Evolutionary conservation across 2,113 vertebrate genomes (phyloP), one percentile per base, ranked within the genome.

Genomic region (Lepus europaeus): DNA sequence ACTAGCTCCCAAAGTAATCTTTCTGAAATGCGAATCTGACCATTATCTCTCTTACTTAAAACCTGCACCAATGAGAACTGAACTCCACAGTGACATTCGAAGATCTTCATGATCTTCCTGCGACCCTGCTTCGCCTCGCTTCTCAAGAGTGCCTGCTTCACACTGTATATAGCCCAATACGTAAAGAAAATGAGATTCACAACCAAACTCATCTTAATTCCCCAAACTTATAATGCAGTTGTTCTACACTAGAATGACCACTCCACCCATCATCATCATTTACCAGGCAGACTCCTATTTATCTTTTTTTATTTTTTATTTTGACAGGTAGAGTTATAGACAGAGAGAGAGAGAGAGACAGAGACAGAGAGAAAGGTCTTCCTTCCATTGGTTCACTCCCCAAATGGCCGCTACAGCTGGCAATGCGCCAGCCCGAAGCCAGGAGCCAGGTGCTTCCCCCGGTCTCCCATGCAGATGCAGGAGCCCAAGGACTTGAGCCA

Each of bases 21-120:
- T 91, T 84, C 83, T 95, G 93, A 93, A 90, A 84, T 27, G 63
- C 23, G 88, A 79, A 68, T 61, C 53, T 78, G 29, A 66, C 36
- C 9, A 3, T 29, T 27, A 53, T 83, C 27, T 61, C 56, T 39
- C 80, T 74, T 73, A 20, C 31, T 94, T 87, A 91, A 91, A 89
- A 84, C 27, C 51, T 77, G 93, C 49, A 61, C 49, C 72, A 63
- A 9, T 70, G 73, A 86, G 27, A 88, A 89, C 49, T 36, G 1
- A 91, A 80, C 23, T n/a, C 59, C 22, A 5, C 45, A 76, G 36
- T 74, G 10, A 88, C 68, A 84, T 23, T 94, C 0, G 3, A 72
- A 33, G n/a, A 59, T 89, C 83, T 80, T 93, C 64, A 82, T 1
- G 1, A 69, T 45, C 23, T 33, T 31, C 36, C 29, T 39, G 9